Conservation (phyloP, 2,888 invertebrate genomes). For the Candidula unifasciata region DNA sequence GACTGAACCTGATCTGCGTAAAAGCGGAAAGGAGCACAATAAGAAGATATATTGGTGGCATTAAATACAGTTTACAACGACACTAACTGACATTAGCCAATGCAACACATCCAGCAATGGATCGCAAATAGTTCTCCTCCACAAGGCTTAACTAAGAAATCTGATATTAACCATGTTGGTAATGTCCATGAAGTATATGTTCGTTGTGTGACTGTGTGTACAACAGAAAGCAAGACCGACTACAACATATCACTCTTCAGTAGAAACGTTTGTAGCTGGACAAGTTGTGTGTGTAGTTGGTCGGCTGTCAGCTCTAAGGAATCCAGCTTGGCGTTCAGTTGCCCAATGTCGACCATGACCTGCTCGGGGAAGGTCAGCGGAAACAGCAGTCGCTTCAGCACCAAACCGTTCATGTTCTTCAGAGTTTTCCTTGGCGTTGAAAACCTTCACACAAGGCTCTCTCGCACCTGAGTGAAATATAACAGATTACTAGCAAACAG, state of each 20-base stretch:
- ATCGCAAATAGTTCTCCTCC: too few relatives aligned
- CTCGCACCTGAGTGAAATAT: slow-evolving; percentile 57
- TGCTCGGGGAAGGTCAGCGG: slow-evolving; percentile 66
- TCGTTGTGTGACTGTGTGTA: too few relatives aligned
- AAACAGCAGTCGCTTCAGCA: slow-evolving; percentile 66
- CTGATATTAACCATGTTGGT: too few relatives aligned
- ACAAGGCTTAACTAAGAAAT: too few relatives aligned
- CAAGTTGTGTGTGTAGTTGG: slow-evolving; percentile 43
- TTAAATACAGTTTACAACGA: too few relatives aligned
- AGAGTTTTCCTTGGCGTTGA: slow-evolving; percentile 72
- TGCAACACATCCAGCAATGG: too few relatives aligned
- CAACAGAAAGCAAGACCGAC: neutral
- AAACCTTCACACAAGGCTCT: slow-evolving; percentile 69
- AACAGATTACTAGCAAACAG: too few relatives aligned
- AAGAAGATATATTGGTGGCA: too few relatives aligned
- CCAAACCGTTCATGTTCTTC: slow-evolving; percentile 67
- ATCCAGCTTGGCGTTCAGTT: slow-evolving; percentile 58
- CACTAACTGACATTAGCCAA: too few relatives aligned
- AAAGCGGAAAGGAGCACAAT: too few relatives aligned
- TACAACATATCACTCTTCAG: neutral
- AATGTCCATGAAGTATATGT: too few relatives aligned
- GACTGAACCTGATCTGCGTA: too few relatives aligned
- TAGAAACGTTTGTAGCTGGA: slow-evolving; percentile 24
- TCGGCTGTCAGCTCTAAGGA: slow-evolving; percentile 52
- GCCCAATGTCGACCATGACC: slow-evolving; percentile 59